A percentile compares a stretch with the other conserved stretches of the same genome.
These are phyloP conservation scores for Coleophora flavipennella DNA, from an alignment of 2,888 invertebrate genomes.

Conservation along the genomic window DNA sequence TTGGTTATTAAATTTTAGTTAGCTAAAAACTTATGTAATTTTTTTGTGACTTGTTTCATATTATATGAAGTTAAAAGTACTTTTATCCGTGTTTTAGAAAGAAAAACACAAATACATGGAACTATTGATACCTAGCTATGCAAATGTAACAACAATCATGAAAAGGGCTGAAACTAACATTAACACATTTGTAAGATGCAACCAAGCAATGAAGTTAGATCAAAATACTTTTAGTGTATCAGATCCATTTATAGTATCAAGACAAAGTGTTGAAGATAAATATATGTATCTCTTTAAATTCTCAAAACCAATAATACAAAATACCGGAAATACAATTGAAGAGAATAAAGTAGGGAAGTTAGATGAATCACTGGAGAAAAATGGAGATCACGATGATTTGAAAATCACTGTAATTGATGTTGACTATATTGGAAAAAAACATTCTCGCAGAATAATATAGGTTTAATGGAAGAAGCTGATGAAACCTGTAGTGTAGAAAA, in stretches of 20 bases:
- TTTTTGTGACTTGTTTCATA: too few relatives aligned
- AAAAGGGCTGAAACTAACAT: slow-evolving; percentile 7
- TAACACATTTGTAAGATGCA: neutral
- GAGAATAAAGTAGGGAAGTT: neutral
- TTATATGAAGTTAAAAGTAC: neutral
- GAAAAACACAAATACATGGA: slow-evolving; percentile 46
- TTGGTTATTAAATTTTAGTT: too few relatives aligned
- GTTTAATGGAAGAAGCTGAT: neutral
- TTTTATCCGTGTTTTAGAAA: slow-evolving; percentile 36
- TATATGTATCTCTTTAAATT: slow-evolving; percentile 21
- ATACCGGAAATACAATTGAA: neutral
- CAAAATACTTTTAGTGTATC: slow-evolving; percentile 15
- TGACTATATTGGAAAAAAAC: too few relatives aligned
- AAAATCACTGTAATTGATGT: neutral
- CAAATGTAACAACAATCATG: slow-evolving; percentile 24
- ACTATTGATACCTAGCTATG: slow-evolving; percentile 27
- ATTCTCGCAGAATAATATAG: neutral
- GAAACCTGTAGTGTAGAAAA: slow-evolving; percentile 1
- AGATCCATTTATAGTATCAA: slow-evolving; percentile 20
- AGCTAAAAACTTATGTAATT: too few relatives aligned
- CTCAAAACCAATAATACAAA: slow-evolving; percentile 16
- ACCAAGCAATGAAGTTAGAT: neutral
- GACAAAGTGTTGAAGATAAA: slow-evolving; percentile 13
- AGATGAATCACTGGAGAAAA: neutral
- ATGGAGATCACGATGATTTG: neutral